These are phyloP conservation scores for Candoia aspera DNA, from an alignment of 2,113 vertebrate genomes.

Conservation along the genomic window DNA sequence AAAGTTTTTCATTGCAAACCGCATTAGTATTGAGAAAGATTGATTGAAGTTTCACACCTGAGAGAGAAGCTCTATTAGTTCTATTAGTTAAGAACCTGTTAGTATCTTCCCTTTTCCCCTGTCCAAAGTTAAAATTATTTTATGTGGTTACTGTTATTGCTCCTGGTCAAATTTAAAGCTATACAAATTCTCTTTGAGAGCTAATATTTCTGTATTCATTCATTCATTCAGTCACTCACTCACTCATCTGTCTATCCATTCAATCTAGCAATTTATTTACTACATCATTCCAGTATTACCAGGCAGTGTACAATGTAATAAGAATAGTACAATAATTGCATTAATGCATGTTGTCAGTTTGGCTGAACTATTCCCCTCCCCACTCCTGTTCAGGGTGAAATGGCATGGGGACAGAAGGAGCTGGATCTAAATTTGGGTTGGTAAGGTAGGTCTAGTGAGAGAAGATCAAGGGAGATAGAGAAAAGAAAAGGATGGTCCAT, in stretches of 20 bases:
- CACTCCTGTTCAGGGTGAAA: background rate
- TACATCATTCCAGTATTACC: background rate
- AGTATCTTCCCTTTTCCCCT: background rate
- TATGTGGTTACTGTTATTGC: background rate
- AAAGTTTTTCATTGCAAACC: background rate
- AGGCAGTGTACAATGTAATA: background rate
- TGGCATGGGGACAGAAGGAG: background rate
- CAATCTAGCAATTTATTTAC: background rate
- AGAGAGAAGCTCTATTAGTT: background rate
- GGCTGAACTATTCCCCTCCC: background rate
- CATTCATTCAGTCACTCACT: background rate
- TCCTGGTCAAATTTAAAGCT: background rate
- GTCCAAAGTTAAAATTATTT: background rate
- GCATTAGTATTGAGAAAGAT: background rate
- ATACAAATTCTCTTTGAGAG: background rate
- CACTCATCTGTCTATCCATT: background rate
- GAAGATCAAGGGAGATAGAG: background rate
- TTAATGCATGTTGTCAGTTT: background rate
- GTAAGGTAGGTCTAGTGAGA: background rate
- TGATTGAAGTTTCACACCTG: background rate
- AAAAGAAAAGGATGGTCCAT: background rate
- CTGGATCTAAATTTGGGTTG: background rate
- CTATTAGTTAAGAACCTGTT: background rate
- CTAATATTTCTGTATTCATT: background rate
- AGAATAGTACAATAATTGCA: background rate